Evolutionary conservation across 2,888 invertebrate species (phyloP).

Genomic region (Drosophila kuntzei): DNA sequence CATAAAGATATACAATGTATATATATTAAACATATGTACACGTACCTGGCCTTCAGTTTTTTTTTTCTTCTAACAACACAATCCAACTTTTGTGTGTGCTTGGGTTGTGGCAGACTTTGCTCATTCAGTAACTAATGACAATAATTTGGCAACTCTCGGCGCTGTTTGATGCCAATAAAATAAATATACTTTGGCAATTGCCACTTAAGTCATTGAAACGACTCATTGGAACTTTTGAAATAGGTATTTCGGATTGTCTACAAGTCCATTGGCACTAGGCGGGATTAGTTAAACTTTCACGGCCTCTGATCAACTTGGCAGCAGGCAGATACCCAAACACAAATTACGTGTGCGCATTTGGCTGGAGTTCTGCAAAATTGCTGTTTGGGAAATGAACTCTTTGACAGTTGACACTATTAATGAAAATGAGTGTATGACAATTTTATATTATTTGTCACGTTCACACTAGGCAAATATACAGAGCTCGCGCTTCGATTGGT

Average conservation of each 20-base stretch:
- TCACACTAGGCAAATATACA: constrained; percentile 58
- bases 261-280: constrained; percentile 30
- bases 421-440: constrained; percentile 43
- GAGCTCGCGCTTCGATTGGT: constrained; percentile 25
- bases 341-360: constrained; percentile 34
- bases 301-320: constrained; percentile 16
- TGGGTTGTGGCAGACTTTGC: not conserved
- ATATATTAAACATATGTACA: constrained; percentile 13
- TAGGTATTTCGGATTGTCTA: constrained; percentile 36
- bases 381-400: constrained; percentile 58
- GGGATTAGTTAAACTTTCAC: constrained; percentile 29
- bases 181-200: constrained; percentile 75
- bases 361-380: constrained; percentile 15
- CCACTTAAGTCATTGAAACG: constrained; percentile 71
- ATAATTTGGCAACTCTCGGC: constrained; percentile 68
- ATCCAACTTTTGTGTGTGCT: constrained; percentile 24
- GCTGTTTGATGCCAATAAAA: constrained; percentile 71
- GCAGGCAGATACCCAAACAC: constrained; percentile 3
- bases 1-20: not conserved
- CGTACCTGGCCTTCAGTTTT: constrained; percentile 47
- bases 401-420: constrained; percentile 32
- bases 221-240: constrained; percentile 61
- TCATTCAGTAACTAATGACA: constrained; percentile 72
- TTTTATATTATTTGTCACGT: constrained; percentile 75
- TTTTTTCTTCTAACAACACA: constrained; percentile 33